Evolutionary conservation across 2,888 invertebrate genomes (phyloP), one percentile per base, ranked within the genome.

Genomic region (Phyllotreta striolata): DNA sequence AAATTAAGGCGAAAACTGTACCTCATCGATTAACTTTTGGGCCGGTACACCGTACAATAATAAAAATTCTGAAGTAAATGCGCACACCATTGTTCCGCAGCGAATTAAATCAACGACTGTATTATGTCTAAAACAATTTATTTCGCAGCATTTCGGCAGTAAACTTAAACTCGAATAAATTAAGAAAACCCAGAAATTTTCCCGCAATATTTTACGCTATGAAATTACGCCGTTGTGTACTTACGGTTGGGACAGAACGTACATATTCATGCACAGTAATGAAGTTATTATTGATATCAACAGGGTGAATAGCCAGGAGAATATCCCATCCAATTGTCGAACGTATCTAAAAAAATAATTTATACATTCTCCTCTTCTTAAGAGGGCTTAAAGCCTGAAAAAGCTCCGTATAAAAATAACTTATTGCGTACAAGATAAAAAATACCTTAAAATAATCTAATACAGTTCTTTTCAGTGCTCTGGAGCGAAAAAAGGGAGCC

Each of bases 181-280:
- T 24, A 24, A 24, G 24, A 24, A 24, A 24, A 3, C 24, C 24
- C 24, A 24, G 24, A 1, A 24, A 24, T 24, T 24, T 4, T 24
- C 24, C 24, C 24, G 24, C 24, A 24, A 24, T 49, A 49, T 9
- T 10, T 10, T 14, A 6, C 7, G 3, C 7, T 10, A 34, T 34
- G 40, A 24, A 58, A 40, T 39, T 10, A n/a, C n/a, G 6, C 4
- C 12, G 1, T 37, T 24, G n/a, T 5, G 54, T 62, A 66, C 68
- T 68, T 62, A 68, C 68, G 66, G 68, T 12, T 59, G 40, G 9
- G 68, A 66, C 0, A 68, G 35, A 7, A 68, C 66, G 35, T 68
- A 68, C 68, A 68, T 68, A 14, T 66, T 66, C 68, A 68, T 68
- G 47, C 68, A 68, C 7, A 68, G 46, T 41, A 68, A 59, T 6